A percentile compares a stretch with the other conserved stretches of the same genome.
These are phyloP conservation scores for Mactra quadrangularis DNA, from an alignment of 1,140 invertebrate species.

Conservation along the genomic window DNA sequence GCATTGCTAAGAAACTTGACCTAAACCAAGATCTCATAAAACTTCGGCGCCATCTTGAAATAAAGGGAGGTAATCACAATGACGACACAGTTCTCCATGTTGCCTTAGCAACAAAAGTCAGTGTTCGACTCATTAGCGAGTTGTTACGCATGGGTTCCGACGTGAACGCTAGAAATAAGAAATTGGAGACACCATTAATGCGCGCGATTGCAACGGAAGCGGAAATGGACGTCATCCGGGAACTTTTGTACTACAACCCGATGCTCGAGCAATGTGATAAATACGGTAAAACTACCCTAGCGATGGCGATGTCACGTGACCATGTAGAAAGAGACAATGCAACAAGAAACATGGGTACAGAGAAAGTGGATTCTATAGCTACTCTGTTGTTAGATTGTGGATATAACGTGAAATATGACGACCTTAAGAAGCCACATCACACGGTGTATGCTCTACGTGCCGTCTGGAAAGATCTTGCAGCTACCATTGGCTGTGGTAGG, in stretches of 20 bases:
- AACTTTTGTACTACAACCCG: conserved; percentile 46
- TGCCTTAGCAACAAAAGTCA: conserved; percentile 36
- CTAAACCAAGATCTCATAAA: conserved; percentile 26
- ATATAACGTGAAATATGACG: conserved; percentile 52
- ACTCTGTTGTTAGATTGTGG: conserved; percentile 48
- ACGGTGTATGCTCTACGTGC: conserved; percentile 47
- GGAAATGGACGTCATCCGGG: conserved; percentile 26
- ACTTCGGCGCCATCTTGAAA: conserved; percentile 31
- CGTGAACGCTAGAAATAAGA: conserved; percentile 56
- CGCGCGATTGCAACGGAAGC: conserved; percentile 25
- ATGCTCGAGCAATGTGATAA: conserved; percentile 53
- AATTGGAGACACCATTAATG: conserved; percentile 48
- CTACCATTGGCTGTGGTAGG: conserved; percentile 52
- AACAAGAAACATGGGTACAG: background rate
- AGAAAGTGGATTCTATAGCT: conserved; percentile 22
- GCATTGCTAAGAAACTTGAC: conserved; percentile 40
- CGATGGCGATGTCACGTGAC: conserved; percentile 46
- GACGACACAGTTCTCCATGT: conserved; percentile 54
- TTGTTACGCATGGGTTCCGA: conserved; percentile 45
- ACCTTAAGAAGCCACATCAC: conserved; percentile 55
- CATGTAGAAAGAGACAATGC: conserved; percentile 15
- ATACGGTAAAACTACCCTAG: conserved; percentile 49
- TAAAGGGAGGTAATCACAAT: conserved; percentile 23
- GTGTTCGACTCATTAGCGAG: conserved; percentile 31
- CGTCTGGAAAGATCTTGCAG: conserved; percentile 50